A percentile compares a stretch with the other conserved stretches of the same genome.
Evolutionary conservation across 2,888 invertebrate species (phyloP).

Genomic region (Leptothorax acervorum): DNA sequence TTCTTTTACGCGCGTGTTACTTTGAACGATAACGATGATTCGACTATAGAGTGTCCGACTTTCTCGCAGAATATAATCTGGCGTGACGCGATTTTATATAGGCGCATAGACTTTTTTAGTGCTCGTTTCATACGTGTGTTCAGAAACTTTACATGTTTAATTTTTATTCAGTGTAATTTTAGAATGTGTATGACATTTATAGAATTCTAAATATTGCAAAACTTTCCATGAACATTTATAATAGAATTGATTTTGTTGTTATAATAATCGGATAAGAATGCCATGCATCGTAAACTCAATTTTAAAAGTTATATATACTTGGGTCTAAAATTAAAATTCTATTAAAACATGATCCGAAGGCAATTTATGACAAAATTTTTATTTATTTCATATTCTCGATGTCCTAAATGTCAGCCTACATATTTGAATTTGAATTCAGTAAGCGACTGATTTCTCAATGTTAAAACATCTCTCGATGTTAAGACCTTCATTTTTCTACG

Average conservation of each 20-base stretch:
- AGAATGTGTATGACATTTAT: not conserved
- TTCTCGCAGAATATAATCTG: constrained; percentile 5
- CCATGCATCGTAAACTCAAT: not conserved
- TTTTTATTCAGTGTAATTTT: constrained; percentile 1
- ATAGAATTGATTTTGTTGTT: not conserved
- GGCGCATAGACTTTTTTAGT: not conserved
- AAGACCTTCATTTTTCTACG: not conserved
- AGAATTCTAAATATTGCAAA: too few relatives aligned
- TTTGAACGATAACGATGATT: not conserved
- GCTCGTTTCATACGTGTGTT: not conserved
- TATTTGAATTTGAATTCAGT: constrained; percentile 11
- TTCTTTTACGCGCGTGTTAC: not conserved
- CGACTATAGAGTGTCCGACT: constrained; percentile 6
- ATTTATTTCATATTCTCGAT: not conserved
- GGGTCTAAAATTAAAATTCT: constrained; percentile 6
- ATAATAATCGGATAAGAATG: not conserved
- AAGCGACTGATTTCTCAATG: not conserved
- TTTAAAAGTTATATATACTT: not conserved
- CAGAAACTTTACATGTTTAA: not conserved
- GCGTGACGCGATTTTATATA: constrained; percentile 11
- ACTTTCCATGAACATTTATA: not conserved
- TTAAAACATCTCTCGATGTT: constrained; percentile 8
- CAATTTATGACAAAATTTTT: not conserved
- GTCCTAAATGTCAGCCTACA: not conserved
- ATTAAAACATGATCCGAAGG: not conserved